These are phyloP conservation scores for Cepaea hortensis DNA, from an alignment of 2,888 invertebrate genomes.

Conservation along the genomic window DNA sequence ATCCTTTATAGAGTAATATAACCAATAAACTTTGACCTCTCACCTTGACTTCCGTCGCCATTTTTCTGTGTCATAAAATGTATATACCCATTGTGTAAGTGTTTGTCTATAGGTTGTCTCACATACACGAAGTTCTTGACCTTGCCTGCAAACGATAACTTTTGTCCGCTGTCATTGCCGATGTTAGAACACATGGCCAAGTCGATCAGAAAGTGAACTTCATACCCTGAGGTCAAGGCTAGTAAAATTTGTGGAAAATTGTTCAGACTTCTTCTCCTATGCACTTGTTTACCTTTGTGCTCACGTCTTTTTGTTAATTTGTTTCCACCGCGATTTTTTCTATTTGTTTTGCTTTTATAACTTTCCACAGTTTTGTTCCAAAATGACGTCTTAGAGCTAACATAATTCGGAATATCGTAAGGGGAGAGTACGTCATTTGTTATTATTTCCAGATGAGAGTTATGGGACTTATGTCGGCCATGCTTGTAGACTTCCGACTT, in stretches of 20 bases:
- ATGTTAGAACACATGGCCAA: slow-evolving; percentile 48
- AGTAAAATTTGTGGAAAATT: slow-evolving; percentile 33
- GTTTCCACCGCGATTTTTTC: neutral
- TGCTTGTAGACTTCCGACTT: neutral
- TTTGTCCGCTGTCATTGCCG: slow-evolving; percentile 38
- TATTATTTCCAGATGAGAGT: neutral
- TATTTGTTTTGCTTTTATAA: neutral
- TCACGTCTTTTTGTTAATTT: neutral
- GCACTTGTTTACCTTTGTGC: neutral
- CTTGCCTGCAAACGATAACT: slow-evolving; percentile 51
- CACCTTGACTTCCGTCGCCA: neutral
- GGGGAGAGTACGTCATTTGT: neutral
- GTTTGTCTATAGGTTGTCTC: neutral
- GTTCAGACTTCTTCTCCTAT: neutral
- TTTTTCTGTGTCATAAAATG: neutral
- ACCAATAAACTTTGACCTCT: neutral
- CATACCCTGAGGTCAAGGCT: slow-evolving; percentile 50
- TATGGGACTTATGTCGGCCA: neutral
- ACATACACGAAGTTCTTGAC: slow-evolving; percentile 18
- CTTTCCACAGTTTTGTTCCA: neutral
- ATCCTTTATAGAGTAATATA: no score
- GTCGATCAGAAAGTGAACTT: slow-evolving; percentile 51
- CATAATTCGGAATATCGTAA: neutral
- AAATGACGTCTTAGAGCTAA: neutral
- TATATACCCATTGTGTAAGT: neutral